A percentile compares a stretch with the other conserved stretches of the same genome.
Conservation (phyloP, 2,888 invertebrate genomes). For the Athrips mouffetella region DNA sequence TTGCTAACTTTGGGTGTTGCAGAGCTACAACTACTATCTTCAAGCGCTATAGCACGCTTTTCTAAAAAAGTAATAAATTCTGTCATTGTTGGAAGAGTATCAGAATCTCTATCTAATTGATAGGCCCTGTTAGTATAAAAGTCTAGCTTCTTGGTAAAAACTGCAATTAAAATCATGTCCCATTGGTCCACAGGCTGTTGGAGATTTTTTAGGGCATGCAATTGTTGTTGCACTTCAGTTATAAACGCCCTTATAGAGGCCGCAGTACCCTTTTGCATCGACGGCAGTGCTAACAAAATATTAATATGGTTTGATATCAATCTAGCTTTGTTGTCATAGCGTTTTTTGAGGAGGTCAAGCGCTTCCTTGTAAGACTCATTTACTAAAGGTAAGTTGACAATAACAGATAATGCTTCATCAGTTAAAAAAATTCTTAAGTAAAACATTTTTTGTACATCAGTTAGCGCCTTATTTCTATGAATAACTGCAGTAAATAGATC, state of each 20-base stretch:
- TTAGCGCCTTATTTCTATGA: constrained; percentile 19
- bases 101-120: constrained; percentile 15
- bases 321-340: constrained; percentile 18
- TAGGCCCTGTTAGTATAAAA: constrained; percentile 9
- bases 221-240: constrained; percentile 13
- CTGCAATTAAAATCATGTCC: constrained; percentile 12
- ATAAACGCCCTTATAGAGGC: constrained; percentile 10
- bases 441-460: constrained; percentile 20
- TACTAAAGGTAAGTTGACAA: constrained; percentile 19
- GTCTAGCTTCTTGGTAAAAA: constrained; percentile 10
- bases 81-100: constrained; percentile 16
- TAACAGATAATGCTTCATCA: constrained; percentile 12
- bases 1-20: constrained; percentile 11
- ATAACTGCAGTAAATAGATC: constrained; percentile 25
- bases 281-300: constrained; percentile 12
- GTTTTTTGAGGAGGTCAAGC: constrained; percentile 13
- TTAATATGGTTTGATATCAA: constrained; percentile 18
- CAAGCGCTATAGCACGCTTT: constrained; percentile 21
- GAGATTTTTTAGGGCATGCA: constrained; percentile 16
- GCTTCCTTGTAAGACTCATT: constrained; percentile 19
- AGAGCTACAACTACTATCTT: constrained; percentile 4
- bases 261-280: constrained; percentile 17
- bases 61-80: constrained; percentile 20
- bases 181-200: constrained; percentile 7
- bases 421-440: constrained; percentile 21